These are phyloP conservation scores for Cryptoleucopteryx plumbea DNA, from an alignment of 2,113 vertebrate species.

Conservation along the genomic window DNA sequence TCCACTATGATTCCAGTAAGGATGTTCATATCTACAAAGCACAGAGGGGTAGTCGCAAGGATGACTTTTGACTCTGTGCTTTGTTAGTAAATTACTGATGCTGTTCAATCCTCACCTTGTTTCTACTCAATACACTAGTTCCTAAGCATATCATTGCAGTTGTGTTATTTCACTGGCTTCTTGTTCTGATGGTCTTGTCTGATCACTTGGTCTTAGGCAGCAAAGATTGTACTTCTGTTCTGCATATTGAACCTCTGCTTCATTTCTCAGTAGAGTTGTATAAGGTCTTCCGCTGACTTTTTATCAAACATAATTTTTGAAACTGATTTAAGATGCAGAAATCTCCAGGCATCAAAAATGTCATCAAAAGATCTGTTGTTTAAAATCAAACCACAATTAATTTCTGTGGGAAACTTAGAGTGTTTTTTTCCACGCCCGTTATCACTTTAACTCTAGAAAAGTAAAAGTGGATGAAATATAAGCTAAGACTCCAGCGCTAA, in stretches of 20 bases:
- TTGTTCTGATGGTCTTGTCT: not conserved
- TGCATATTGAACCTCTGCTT: not conserved
- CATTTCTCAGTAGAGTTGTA: not conserved
- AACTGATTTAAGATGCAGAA: not conserved
- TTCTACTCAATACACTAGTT: not conserved
- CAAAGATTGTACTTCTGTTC: not conserved
- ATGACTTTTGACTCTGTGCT: slow-evolving; percentile 70
- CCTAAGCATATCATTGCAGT: not conserved
- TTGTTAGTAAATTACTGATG: not conserved
- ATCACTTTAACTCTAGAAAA: not conserved
- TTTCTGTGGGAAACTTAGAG: not conserved
- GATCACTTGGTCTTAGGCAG: not conserved
- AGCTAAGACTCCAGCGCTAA: not conserved
- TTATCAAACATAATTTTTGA: not conserved
- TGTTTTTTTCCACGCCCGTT: rapidly evolving
- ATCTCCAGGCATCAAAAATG: not conserved
- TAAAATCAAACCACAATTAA: not conserved
- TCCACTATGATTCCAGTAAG: slow-evolving; percentile 81
- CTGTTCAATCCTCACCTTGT: not conserved
- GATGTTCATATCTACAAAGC: slow-evolving; percentile 89
- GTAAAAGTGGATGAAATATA: not conserved
- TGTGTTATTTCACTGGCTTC: not conserved
- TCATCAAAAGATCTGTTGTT: not conserved
- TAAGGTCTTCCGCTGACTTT: not conserved
- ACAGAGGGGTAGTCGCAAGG: slow-evolving; percentile 49